phyloP scores from a whole-genome alignment of 2,888 invertebrate genomes.

The Phrixothrix hirtus region DNA sequence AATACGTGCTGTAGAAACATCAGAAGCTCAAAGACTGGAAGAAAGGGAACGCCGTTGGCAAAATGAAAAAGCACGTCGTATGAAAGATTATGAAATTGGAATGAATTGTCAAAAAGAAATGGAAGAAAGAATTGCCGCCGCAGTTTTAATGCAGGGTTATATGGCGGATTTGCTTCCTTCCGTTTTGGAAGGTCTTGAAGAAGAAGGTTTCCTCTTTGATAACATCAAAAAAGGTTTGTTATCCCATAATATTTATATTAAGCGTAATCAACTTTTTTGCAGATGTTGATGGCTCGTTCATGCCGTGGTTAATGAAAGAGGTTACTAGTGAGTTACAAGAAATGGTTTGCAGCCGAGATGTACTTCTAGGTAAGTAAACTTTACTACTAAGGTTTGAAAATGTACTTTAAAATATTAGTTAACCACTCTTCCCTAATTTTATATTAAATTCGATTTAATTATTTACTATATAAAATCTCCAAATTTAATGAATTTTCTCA shows the following conservation, averaged over 20 bases:
- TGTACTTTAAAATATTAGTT: no score
- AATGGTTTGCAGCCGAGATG: slow-evolving; percentile 78
- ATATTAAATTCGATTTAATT: no score
- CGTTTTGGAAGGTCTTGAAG: slow-evolving; percentile 78
- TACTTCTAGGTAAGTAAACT: slow-evolving; percentile 69
- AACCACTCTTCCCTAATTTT: no score
- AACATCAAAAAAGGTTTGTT: slow-evolving; percentile 62
- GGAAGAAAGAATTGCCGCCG: slow-evolving; percentile 78
- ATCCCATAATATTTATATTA: no score
- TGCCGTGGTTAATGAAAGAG: slow-evolving; percentile 85
- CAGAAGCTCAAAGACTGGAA: slow-evolving; percentile 79
- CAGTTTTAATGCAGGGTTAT: slow-evolving; percentile 83
- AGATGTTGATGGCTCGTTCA: slow-evolving; percentile 79
- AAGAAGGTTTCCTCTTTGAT: slow-evolving; percentile 71
- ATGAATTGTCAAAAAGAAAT: slow-evolving; percentile 69
- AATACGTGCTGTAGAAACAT: slow-evolving; percentile 78
- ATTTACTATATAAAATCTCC: no score
- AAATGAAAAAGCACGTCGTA: slow-evolving; percentile 73
- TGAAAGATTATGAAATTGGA: slow-evolving; percentile 71
- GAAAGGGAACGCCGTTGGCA: slow-evolving; percentile 73
- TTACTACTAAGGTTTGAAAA: no score
- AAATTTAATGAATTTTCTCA: no score
- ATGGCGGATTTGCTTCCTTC: slow-evolving; percentile 84
- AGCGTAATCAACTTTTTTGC: no score
- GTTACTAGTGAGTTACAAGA: slow-evolving; percentile 80